Conservation (phyloP, 2,888 invertebrate species). For the Hypercompe scribonia region DNA sequence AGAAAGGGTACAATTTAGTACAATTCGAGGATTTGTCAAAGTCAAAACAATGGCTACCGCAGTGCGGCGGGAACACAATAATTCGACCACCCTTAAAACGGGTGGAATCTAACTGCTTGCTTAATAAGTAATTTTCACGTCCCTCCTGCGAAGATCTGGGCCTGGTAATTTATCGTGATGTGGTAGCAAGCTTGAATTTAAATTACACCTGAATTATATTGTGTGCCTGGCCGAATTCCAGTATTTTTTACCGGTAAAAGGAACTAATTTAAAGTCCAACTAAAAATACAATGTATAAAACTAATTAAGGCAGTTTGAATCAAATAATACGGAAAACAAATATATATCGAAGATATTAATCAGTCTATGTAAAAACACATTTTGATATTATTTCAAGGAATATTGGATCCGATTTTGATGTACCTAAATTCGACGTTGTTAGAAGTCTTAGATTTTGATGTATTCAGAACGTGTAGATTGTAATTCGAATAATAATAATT, state of each 20-base stretch:
- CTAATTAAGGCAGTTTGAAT: neutral
- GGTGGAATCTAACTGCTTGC: slow-evolving; percentile 50
- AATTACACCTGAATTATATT: slow-evolving; percentile 45
- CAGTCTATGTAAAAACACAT: neutral
- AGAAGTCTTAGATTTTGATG: neutral
- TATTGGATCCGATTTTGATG: neutral
- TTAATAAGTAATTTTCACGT: slow-evolving; percentile 65
- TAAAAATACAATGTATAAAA: neutral
- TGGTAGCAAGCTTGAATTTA: slow-evolving; percentile 35
- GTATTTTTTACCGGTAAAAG: slow-evolving; percentile 1
- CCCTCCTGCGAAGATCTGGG: slow-evolving; percentile 44
- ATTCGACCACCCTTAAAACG: slow-evolving; percentile 60
- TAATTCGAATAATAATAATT: neutral
- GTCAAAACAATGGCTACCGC: slow-evolving; percentile 69
- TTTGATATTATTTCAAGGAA: neutral
- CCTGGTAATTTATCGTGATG: slow-evolving; percentile 53
- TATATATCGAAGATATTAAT: neutral
- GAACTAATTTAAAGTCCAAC: neutral
- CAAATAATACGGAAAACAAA: neutral
- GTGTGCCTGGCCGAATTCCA: neutral
- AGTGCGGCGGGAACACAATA: slow-evolving; percentile 74
- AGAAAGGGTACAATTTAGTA: slow-evolving; percentile 43
- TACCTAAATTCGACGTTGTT: neutral
- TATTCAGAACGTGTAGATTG: neutral
- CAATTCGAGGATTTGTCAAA: slow-evolving; percentile 57